Evolutionary conservation across 1,140 invertebrate species (phyloP), one percentile per base, ranked within the genome.

Genomic region (Hycleus phaleratus): DNA sequence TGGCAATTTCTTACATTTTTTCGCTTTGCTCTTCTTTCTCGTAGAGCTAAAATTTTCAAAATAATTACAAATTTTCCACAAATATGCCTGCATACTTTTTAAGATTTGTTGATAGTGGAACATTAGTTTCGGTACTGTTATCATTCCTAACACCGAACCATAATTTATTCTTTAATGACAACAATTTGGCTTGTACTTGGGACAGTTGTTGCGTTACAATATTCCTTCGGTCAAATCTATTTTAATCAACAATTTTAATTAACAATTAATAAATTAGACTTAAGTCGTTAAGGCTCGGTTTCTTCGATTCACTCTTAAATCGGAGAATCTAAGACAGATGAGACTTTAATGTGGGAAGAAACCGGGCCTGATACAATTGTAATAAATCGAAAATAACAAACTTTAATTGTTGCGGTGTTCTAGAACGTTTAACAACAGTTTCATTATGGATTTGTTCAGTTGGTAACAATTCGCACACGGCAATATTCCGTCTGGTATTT

Each of bases 61-160:
- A 44, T 4, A 3, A 45, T 6, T 11, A 24, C 3, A 18, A 42
- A 40, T 44, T 10, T 44, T n/a, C 4, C 8, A 43, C 26, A 12
- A 8, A n/a, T 25, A 11, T 7, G 10, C 7, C 26, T 10, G n/a
- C 4, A 26, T 38, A 54, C 42, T 44, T 44, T 24, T 46, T 26
- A 4, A 26, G n/a, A 49, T 38, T 42, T 5, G 26, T 38, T 9
- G 18, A 26, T 56, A 26, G 12, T 47, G 38, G 25, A 26, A 46
- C 42, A 53, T 32, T 18, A 25, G 10, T 81, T 81, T 82, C 82
- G 18, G 18, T 18, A 18, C 83, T 12, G 81, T 9, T 85, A 57
- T 39, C 83, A 81, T 1, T 74, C 70, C 44, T 68, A 65, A 25
- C 63, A 5, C 72, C 72, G 57, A 70, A 69, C 72, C 72, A 74